Base-by-base conservation (phyloP, 2,113 vertebrate genomes). In the Mastomys natalensis region DNA sequence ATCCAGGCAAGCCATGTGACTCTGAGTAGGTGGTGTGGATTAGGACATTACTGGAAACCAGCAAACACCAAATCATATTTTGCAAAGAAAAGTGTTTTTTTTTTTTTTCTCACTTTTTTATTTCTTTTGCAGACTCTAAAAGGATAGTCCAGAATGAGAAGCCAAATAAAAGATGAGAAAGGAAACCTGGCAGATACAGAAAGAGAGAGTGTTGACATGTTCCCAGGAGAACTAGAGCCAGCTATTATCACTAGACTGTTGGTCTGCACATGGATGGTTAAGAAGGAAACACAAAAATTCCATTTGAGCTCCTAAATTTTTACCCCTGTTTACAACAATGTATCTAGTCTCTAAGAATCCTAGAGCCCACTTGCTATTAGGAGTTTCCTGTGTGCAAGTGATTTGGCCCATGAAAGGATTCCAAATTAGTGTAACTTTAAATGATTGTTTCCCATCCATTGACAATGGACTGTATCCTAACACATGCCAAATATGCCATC, bases 181-280 rank as follows among this genome's bases (percentile, higher is more conserved):
- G 51, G 10, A 45, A 51, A 3, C 37, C 31, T 6, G 16, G 2
- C 16, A 60, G 34, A 13, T 34, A 78, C 2, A 17, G 34, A 37
- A n/a, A 12, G n/a, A 22, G 29, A 53, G 8, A 1, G 12, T n/a
- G 15, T 13, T 87, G 37, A 17, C 34, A 10, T 66, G 31, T 66
- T 11, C 24, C 72, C 43, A 16, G 10, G 21, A 45, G 64, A n/a
- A 73, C 26, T 2, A 51, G 62, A 21, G 55, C 6, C 17, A 26
- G 19, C 7, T 10, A 10, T 19, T 21, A 10, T 22, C 13, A 48
- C 40, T 73, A 8, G 22, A 24, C 24, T 55, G 19, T 16, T 37
- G 48, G 29, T 16, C 16, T 58, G 58, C 0, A 0, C 22, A 68
- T 0, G 2, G 3, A 12, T 29, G 62, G 7, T 43, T 64, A 91